Evolutionary conservation across 2,113 vertebrate genomes (phyloP).

Genomic region (Danio rerio): DNA sequence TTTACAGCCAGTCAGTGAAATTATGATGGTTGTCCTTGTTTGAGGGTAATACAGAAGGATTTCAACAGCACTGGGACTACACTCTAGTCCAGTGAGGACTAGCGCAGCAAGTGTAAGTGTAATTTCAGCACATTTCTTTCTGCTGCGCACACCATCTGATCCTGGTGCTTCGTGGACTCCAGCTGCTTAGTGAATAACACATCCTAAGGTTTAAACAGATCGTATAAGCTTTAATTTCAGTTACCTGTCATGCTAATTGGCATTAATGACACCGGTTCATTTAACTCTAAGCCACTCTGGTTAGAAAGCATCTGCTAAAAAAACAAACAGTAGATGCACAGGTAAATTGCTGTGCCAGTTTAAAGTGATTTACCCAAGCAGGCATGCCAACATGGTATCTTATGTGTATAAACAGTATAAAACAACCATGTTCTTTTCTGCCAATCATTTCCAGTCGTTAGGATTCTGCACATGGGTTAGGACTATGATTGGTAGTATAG

Average conservation of each 20-base stretch:
- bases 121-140: slow-evolving; percentile 15
- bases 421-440: not conserved
- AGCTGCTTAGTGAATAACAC: slow-evolving; percentile 9
- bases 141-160: slow-evolving; percentile 19
- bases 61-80: not conserved
- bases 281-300: not conserved
- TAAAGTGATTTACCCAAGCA: not conserved
- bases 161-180: slow-evolving; percentile 1
- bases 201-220: slow-evolving; percentile 1
- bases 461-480: not conserved
- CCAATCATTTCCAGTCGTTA: not conserved
- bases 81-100: not conserved
- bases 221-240: slow-evolving; percentile 15
- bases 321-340: not conserved
- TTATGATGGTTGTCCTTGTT: not conserved
- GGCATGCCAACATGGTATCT: not conserved
- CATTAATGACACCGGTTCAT: not conserved
- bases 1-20: not conserved
- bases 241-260: not conserved
- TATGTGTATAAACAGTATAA: no score
- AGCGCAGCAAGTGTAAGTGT: not conserved
- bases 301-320: not conserved
- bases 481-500: not conserved
- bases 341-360: not conserved
- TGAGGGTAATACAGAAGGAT: not conserved